Base-by-base conservation (phyloP, 1,140 invertebrate species). In the Cydia fagiglandana region DNA sequence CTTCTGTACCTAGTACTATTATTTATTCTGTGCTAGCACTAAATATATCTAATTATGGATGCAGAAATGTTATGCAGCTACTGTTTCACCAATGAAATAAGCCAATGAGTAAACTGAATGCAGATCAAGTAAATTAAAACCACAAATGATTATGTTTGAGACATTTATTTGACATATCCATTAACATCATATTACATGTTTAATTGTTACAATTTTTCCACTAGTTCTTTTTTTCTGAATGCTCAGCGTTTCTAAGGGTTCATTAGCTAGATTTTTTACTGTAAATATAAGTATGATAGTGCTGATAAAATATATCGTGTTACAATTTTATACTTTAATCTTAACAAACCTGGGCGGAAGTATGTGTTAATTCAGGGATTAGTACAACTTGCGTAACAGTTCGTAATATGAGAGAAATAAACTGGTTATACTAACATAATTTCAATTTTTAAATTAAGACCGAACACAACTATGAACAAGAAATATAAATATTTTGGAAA, bases 141-240 rank as follows among this genome's bases (percentile, higher is more conserved):
- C 0, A 15, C 9, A 70, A 2, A 17, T 20, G 30, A 34, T 75
- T 61, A 75, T 81, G 76, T 85, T 88, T 89, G 80, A 87, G 86
- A 88, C 86, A 85, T 90, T 89, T 89, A 90, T 88, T 88, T 75
- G 79, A 88, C 81, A 81, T 88, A 90, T 87, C 81, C 81, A 85
- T 88, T 86, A 83, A 84, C 84, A 84, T 86, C 87, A 83, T 84
- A 81, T 86, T 89, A 87, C 80, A 84, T 80, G 78, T 77, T 75
- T 41, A 41, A 17, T 64, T 53, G 24, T 61, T 64, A 53, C 53
- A 38, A 20, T 41, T 64, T 75, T 64, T 56, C 17, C 20, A 50
- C 47, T 73, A 73, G 41, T 73, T 70, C 38, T 73, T 34, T 73
- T 45, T 70, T 15, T n/a, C 12, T 68, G 64, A 70, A 45, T 70